phyloP scores from a whole-genome alignment of 2,888 invertebrate genomes.

The Barypeithes pellucidus region DNA sequence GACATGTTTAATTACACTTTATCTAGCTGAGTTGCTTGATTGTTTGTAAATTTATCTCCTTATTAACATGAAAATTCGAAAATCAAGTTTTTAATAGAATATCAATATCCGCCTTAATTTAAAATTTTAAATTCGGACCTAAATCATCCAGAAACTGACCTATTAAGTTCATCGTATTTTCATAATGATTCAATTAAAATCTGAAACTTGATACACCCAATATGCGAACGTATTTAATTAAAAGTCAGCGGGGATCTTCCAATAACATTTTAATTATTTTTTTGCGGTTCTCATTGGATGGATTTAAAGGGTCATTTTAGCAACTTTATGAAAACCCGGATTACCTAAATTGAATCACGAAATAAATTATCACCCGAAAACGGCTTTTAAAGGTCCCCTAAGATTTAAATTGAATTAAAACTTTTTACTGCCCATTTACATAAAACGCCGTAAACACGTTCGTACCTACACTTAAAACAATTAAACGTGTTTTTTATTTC shows the following conservation, averaged over 20 bases:
- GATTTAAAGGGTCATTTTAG: conserved; percentile 19
- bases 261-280: neutral
- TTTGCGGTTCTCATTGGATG: neutral
- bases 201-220: neutral
- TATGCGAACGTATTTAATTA: neutral
- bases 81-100: too few relatives aligned
- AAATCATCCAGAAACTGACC: too few relatives aligned
- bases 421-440: neutral
- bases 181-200: neutral
- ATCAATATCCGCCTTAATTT: too few relatives aligned
- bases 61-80: too few relatives aligned
- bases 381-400: conserved; percentile 10
- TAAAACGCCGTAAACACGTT: neutral
- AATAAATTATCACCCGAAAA: conserved; percentile 12
- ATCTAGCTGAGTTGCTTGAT: too few relatives aligned
- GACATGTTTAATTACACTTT: too few relatives aligned
- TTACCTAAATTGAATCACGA: conserved; percentile 18
- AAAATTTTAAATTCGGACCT: too few relatives aligned
- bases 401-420: neutral
- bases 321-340: conserved; percentile 9
- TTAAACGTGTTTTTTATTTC: too few relatives aligned
- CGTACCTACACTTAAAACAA: too few relatives aligned
- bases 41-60: too few relatives aligned
- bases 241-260: neutral
- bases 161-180: neutral